These are phyloP conservation scores for Oryzias curvinotus DNA, from an alignment of 2,113 vertebrate species.

Conservation along the genomic window DNA sequence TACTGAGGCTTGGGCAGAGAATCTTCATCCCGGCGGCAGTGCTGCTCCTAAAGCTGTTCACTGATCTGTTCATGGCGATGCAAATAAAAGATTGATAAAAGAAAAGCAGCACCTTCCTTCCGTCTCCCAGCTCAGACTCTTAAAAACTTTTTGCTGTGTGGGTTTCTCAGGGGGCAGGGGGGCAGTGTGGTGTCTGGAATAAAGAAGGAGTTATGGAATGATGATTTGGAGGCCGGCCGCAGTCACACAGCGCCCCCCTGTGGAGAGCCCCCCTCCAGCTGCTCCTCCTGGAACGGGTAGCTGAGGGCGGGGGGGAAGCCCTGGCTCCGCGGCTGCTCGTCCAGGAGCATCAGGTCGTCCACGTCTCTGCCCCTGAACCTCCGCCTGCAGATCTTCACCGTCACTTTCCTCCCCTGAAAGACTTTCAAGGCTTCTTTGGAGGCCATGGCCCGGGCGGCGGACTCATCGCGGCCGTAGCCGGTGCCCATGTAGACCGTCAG, in stretches of 20 bases:
- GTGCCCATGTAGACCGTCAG: slow-evolving; percentile 93
- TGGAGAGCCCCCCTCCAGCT: slow-evolving; percentile 25
- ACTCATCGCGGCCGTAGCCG: slow-evolving; percentile 92
- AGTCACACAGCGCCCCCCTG: slow-evolving; percentile 17
- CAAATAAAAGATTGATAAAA: no score
- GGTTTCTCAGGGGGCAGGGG: no score
- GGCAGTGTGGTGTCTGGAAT: no score
- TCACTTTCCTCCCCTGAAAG: slow-evolving; percentile 95
- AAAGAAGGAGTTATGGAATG: no score
- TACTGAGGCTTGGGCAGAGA: no score
- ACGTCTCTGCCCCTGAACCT: slow-evolving; percentile 89
- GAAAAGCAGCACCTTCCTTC: no score
- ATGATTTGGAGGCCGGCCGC: no score
- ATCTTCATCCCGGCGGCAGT: no score
- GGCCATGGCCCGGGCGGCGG: slow-evolving; percentile 90
- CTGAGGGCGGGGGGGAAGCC: slow-evolving; percentile 92
- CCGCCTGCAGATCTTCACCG: slow-evolving; percentile 90
- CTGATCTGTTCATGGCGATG: no score
- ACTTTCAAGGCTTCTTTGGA: slow-evolving; percentile 94
- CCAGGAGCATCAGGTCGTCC: slow-evolving; percentile 91
- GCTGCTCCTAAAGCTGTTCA: no score
- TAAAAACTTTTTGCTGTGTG: no score
- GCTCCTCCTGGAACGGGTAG: slow-evolving; percentile 81
- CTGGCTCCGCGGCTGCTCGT: slow-evolving; percentile 87
- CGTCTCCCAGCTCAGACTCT: no score